Evolutionary conservation across 2,797 vertebrate genomes (phyloP), one percentile per base, ranked within the genome.

Genomic region (Cryptoblepharus egeriae): DNA sequence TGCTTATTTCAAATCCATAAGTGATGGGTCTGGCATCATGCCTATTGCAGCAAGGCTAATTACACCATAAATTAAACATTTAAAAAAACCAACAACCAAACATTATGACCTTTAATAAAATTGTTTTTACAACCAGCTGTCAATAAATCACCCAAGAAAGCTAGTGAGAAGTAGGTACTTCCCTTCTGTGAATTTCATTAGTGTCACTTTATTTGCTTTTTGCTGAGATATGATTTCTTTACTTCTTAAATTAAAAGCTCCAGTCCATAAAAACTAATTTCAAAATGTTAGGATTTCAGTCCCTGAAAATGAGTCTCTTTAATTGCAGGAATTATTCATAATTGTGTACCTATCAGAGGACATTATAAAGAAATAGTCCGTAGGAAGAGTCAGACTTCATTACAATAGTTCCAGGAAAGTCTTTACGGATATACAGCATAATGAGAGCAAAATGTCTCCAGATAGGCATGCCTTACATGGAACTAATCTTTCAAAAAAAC

Each of bases 111-210:
- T 96, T 95, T 96, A 96, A 96, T 96, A 96, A 94, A 95, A 96
- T 96, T 97, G 95, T 96, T 97, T 97, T 97, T 97, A 97, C 94
- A 96, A 95, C 95, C 93, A 84, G 92, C 94, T 95, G 94, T 95
- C 94, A 95, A 96, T 97, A 96, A 97, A 96, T 97, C 95, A 96
- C 93, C 91, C 82, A 87, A 93, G 89, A 93, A 91, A 94, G 86
- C 91, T 92, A 94, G 95, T 93, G 90, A 93, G 94, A 95, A 95
- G 93, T 84, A 90, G 93, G 93, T 91, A 90, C 93, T 94, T 88
- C 81, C 88, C 89, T 94, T 95, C 95, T 95, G 94, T 82, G 93
- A 95, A 95, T 96, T 96, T 96, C 96, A 96, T 96, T 95, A 96
- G 95, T 92, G 91, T 86, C 87, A 94, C 88, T 95, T 96, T 96